Evolutionary conservation across 2,113 vertebrate genomes (phyloP).

Genomic region (Phylloscopus trochilus): DNA sequence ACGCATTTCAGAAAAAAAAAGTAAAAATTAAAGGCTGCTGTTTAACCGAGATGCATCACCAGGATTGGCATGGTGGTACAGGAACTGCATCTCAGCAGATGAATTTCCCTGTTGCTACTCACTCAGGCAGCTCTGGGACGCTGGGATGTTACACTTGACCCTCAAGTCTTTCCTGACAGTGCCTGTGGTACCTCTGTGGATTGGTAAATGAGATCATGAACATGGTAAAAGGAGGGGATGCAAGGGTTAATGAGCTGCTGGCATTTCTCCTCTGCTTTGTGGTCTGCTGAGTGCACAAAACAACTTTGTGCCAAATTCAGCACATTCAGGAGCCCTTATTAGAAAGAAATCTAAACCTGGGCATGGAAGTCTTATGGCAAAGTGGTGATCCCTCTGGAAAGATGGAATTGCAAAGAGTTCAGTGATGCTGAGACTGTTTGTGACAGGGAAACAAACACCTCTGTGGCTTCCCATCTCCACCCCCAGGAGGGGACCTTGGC

Average conservation of each 20-base stretch:
- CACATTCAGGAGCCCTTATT: background rate
- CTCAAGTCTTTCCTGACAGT: background rate
- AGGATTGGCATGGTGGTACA: background rate
- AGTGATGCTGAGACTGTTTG: background rate
- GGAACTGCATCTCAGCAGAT: background rate
- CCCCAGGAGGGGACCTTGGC: background rate
- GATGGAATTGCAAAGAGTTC: background rate
- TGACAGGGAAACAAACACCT: background rate
- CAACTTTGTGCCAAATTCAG: background rate
- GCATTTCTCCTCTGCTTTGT: background rate
- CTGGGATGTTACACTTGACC: background rate
- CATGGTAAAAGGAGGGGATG: background rate
- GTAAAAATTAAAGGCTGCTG: background rate
- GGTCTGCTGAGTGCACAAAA: background rate
- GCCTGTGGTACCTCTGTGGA: background rate
- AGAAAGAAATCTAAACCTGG: background rate
- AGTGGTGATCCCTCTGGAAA: background rate
- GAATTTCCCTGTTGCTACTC: background rate
- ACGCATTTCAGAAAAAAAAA: background rate
- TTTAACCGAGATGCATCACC: background rate
- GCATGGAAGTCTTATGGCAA: background rate
- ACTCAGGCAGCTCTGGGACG: background rate
- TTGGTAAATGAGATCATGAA: background rate
- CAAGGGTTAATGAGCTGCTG: conserved; percentile 4
- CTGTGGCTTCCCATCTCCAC: background rate